Evolutionary conservation across 2,113 vertebrate genomes (phyloP), one percentile per base, ranked within the genome.

Genomic region (Syrmaticus mikado): DNA sequence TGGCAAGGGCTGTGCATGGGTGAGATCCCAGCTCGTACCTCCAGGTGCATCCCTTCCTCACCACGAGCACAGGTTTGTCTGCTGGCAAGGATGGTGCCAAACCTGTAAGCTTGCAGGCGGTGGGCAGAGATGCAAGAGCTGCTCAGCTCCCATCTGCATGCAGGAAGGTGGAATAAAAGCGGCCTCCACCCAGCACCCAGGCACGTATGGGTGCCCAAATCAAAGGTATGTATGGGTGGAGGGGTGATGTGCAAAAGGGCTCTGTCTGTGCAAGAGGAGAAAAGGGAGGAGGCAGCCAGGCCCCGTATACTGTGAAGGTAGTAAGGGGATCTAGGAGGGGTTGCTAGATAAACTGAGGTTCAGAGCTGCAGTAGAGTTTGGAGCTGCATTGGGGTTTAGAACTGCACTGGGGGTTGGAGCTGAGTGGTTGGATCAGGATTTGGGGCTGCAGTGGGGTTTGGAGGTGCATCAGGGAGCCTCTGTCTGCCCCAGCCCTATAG

Each of bases 1-100:
- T 1, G 17, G 22, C 32, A 30, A 34, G 77, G 61, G 25, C 13
- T 24, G 41, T 2, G 25, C 24, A 2, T 2, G 25, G 71, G 67
- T 22, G 28, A 36, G 45, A 24, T 30, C 20, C 41, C 55, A 6
- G 43, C 24, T 28, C 43, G 57, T 2, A 2, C 36, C 53, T 43
- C 66, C 66, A 30, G 46, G 20, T 11, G 20, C 3, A 4, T 16
- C 19, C 46, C 74, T 36, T 32, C 1, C 1, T 15, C 73, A 62
- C 28, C 11, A 0, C 0, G 0, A 61, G 46, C 8, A 3, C 25
- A 2, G 30, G 24, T 34, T 71, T 28, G 5, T 0, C 1, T 4
- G 13, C 34, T 61, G 58, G 34, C 5, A 8, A 65, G 22, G 1
- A 1, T 2, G 0, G 12, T 15, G 62, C 32, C 0, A 1, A 25